phyloP scores from a whole-genome alignment of 2,888 invertebrate species.

The Aricia artaxerxes region DNA sequence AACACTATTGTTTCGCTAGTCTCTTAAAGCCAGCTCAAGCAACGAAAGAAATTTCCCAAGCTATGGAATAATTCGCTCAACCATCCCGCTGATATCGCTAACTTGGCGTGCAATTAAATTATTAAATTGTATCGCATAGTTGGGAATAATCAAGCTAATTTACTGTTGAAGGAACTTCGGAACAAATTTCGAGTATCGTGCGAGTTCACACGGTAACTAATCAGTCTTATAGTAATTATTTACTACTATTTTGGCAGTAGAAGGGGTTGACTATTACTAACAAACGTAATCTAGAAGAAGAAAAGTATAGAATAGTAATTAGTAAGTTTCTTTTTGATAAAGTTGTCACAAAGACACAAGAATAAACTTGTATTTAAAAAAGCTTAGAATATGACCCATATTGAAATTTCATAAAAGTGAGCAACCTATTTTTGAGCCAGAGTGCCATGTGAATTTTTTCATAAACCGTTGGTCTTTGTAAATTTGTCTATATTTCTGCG shows the following conservation, averaged over 20 bases:
- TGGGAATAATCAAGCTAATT: constrained; percentile 8
- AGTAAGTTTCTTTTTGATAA: neutral
- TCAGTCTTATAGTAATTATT: neutral
- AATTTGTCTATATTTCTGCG: neutral
- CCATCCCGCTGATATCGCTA: neutral
- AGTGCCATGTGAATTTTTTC: neutral
- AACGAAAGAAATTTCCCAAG: neutral
- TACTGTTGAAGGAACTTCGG: constrained; percentile 15
- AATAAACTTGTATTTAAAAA: neutral
- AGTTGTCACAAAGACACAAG: too few species aligned
- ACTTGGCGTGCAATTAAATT: neutral
- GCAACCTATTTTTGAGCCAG: neutral
- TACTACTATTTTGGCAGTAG: neutral
- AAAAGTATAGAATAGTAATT: neutral
- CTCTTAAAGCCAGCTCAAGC: neutral
- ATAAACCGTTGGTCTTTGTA: neutral
- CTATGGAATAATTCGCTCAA: neutral
- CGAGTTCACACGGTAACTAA: constrained; percentile 1
- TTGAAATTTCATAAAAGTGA: neutral
- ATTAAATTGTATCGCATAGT: constrained; percentile 25
- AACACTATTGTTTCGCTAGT: neutral
- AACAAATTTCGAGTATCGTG: neutral
- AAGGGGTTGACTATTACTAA: neutral
- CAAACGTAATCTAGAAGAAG: neutral
- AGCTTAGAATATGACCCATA: neutral